These are phyloP conservation scores for Drosophila rellima DNA, from an alignment of 2,888 invertebrate genomes.

Conservation along the genomic window DNA sequence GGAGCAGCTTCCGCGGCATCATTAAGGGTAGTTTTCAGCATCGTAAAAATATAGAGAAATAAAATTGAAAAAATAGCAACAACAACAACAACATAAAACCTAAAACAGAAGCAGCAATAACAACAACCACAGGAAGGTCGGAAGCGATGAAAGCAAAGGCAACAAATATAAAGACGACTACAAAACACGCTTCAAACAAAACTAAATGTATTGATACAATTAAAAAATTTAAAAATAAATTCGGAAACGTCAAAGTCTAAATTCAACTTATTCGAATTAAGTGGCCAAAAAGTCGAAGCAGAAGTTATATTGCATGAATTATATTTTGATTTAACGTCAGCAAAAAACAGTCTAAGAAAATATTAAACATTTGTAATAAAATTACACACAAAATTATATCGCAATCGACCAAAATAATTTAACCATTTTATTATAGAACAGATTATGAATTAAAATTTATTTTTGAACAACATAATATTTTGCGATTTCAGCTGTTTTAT, in stretches of 20 bases:
- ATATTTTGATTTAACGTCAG: too few species aligned
- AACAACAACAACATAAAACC: conserved; percentile 12
- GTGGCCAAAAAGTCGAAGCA: background rate
- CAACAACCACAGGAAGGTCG: conserved; percentile 63
- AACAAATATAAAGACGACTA: conserved; percentile 25
- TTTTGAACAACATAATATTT: too few species aligned
- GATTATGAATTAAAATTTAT: too few species aligned
- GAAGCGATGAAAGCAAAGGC: conserved; percentile 28
- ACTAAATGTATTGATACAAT: conserved; percentile 70
- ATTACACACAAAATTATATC: too few species aligned
- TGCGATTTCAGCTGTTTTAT: too few species aligned
- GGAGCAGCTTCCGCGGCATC: conserved; percentile 72
- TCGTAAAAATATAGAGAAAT: conserved; percentile 83
- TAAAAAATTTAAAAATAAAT: background rate
- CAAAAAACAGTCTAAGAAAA: too few species aligned
- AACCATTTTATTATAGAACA: too few species aligned
- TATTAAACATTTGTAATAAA: too few species aligned
- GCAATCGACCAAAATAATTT: too few species aligned
- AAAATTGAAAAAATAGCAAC: conserved; percentile 77
- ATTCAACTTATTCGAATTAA: background rate
- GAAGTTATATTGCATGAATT: background rate
- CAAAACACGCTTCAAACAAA: conserved; percentile 59
- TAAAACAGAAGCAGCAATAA: conserved; percentile 17
- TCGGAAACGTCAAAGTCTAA: background rate
- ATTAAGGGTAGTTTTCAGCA: conserved; percentile 83